These are phyloP conservation scores for Apamea monoglypha DNA, from an alignment of 2,888 invertebrate genomes.

Conservation along the genomic window DNA sequence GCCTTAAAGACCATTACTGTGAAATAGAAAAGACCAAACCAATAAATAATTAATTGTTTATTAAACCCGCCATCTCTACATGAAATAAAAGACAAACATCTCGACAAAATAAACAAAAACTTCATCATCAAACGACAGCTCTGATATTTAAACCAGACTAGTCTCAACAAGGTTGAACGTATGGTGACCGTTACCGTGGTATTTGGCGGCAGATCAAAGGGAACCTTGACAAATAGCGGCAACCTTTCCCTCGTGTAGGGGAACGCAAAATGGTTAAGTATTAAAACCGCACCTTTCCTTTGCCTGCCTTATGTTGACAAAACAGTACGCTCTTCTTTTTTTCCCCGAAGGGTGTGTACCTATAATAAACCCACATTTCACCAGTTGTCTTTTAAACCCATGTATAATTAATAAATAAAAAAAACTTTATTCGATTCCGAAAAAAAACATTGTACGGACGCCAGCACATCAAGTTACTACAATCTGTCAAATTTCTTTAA, in stretches of 20 bases:
- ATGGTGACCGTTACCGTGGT: constrained; percentile 39
- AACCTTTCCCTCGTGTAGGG: constrained; percentile 50
- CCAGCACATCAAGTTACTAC: too few relatives aligned
- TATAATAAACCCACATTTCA: not conserved
- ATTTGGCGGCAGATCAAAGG: constrained; percentile 68
- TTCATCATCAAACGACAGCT: constrained; percentile 19
- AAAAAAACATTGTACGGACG: too few relatives aligned
- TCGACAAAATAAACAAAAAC: not conserved
- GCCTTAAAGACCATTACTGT: not conserved
- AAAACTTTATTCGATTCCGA: not conserved
- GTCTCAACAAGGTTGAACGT: constrained; percentile 21
- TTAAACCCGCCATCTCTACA: not conserved
- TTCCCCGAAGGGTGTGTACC: not conserved
- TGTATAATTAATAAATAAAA: not conserved
- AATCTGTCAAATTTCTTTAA: too few relatives aligned
- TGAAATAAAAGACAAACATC: constrained; percentile 1
- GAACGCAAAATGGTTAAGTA: constrained; percentile 53
- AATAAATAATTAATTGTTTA: not conserved
- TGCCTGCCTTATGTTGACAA: constrained; percentile 15
- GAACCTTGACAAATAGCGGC: constrained; percentile 57
- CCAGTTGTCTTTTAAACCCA: not conserved
- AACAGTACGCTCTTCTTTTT: not conserved
- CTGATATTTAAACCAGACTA: constrained; percentile 26
- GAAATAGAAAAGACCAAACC: not conserved
- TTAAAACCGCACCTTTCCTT: constrained; percentile 56